Evolutionary conservation across 2,888 invertebrate genomes (phyloP).

Genomic region (Lamellibrachia satsuma): DNA sequence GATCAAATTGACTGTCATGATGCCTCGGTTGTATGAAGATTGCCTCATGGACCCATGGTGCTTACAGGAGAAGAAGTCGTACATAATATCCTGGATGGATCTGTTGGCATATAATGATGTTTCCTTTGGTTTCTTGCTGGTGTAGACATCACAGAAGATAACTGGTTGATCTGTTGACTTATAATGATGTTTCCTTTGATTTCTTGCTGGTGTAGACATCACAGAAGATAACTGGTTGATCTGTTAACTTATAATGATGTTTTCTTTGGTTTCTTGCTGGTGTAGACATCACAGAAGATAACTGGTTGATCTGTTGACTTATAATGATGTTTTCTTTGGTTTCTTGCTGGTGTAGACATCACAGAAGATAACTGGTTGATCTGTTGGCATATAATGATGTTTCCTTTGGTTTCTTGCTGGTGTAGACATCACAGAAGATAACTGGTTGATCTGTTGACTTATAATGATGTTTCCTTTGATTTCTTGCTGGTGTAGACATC

Average conservation of each 20-base stretch:
- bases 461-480: slow-evolving; percentile 64
- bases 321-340: slow-evolving; percentile 64
- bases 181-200: slow-evolving; percentile 65
- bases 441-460: slow-evolving; percentile 64
- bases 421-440: slow-evolving; percentile 62
- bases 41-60: no score
- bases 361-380: slow-evolving; percentile 64
- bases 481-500: slow-evolving; percentile 64
- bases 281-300: slow-evolving; percentile 62
- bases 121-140: slow-evolving; percentile 49
- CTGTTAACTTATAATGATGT: slow-evolving; percentile 64
- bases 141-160: slow-evolving; percentile 62
- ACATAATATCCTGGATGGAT: not conserved
- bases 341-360: slow-evolving; percentile 58
- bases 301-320: slow-evolving; percentile 64
- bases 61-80: slow-evolving; percentile 56
- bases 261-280: slow-evolving; percentile 60
- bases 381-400: slow-evolving; percentile 64
- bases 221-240: slow-evolving; percentile 64
- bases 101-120: not conserved
- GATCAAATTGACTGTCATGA: no score
- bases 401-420: slow-evolving; percentile 60
- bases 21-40: no score
- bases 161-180: slow-evolving; percentile 63
- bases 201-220: slow-evolving; percentile 58